Evolutionary conservation across 2,888 invertebrate species (phyloP).

Genomic region (Napeogenes sylphis): DNA sequence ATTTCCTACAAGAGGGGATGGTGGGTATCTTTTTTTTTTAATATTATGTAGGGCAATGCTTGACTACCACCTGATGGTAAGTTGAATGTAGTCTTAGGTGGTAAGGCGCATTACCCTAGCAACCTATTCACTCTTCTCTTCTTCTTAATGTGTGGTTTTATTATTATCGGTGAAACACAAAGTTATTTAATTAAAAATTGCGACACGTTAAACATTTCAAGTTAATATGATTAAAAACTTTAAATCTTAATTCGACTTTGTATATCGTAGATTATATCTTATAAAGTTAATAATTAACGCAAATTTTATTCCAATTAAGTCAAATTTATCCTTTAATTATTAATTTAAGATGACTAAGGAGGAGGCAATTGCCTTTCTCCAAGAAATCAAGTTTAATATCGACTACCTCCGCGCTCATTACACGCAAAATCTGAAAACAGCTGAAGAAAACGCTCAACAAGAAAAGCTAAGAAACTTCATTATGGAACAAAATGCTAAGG

Average conservation of each 20-base stretch:
- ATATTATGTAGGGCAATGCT: too few species aligned
- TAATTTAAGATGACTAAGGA: conserved; percentile 82
- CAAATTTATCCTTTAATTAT: neutral
- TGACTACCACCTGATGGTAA: too few species aligned
- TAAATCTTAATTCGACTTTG: neutral
- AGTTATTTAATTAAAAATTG: too few species aligned
- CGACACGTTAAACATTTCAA: neutral
- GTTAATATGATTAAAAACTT: neutral
- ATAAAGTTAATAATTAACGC: neutral
- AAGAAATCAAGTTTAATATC: conserved; percentile 86
- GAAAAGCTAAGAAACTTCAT: conserved; percentile 63
- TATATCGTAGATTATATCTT: neutral
- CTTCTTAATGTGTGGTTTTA: too few species aligned
- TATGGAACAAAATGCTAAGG: conserved; percentile 65
- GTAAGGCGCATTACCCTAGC: too few species aligned
- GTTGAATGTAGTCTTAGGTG: too few species aligned
- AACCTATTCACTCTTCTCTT: too few species aligned
- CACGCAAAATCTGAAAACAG: conserved; percentile 67
- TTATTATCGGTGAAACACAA: too few species aligned
- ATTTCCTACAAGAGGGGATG: conserved; percentile 85
- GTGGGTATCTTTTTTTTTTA: conserved; percentile 61
- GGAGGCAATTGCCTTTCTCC: conserved; percentile 85
- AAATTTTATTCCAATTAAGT: neutral
- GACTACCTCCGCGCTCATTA: conserved; percentile 83
- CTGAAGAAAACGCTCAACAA: conserved; percentile 64